Conservation (phyloP, 1,140 invertebrate genomes). For the Lycorma delicatula region DNA sequence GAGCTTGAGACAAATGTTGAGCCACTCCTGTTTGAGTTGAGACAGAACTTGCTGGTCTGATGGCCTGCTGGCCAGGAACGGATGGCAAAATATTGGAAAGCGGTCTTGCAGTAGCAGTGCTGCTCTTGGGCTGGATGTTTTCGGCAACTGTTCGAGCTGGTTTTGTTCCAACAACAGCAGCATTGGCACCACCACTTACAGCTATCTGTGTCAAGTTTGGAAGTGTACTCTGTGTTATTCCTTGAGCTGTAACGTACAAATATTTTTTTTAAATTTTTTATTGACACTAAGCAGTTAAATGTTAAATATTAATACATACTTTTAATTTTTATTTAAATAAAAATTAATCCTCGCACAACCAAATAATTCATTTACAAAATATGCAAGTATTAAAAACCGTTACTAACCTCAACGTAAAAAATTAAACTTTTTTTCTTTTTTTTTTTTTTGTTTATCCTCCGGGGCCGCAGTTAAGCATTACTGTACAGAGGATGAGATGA, state of each 20-base stretch:
- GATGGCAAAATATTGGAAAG: conserved; percentile 32
- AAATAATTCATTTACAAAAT: no score
- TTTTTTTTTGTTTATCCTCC: no score
- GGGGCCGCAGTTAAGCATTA: no score
- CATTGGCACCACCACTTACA: conserved; percentile 3
- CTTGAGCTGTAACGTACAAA: conserved; percentile 1
- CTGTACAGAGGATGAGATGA: no score
- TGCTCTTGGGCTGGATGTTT: conserved; percentile 30
- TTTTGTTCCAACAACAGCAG: conserved; percentile 8
- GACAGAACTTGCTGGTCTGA: conserved; percentile 63
- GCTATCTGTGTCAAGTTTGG: conserved; percentile 11
- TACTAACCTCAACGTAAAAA: no score
- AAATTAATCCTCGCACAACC: no score
- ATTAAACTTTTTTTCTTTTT: no score
- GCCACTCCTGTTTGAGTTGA: conserved; percentile 66
- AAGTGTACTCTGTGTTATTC: background rate
- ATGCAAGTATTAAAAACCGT: no score
- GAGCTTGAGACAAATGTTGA: conserved; percentile 27
- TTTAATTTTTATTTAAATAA: no score
- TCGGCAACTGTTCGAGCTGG: conserved; percentile 1
- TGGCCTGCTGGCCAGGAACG: conserved; percentile 32
- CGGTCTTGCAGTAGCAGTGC: conserved; percentile 16
- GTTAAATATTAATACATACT: no score
- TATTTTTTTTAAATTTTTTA: background rate
- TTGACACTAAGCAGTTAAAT: no score